Evolutionary conservation across 1,140 invertebrate genomes (phyloP), one percentile per base, ranked within the genome.

Genomic region (Drosophila pseudoananassae): DNA sequence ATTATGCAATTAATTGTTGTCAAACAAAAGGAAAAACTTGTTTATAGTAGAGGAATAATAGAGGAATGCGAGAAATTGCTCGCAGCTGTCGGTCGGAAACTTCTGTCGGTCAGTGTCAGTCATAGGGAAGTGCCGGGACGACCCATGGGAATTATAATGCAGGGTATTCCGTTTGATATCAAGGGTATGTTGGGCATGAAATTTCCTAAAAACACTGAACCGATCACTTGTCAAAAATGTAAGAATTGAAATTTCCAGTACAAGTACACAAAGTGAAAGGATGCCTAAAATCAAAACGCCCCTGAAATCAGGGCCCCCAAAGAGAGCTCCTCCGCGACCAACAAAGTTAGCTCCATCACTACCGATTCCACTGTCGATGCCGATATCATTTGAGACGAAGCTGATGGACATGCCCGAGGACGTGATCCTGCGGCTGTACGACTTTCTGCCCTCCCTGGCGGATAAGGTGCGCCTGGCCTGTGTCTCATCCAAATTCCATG

Each of bases 1-100:
- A 88, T 87, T 87, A 88, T 87, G 83, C 82, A 82, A 71, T 82
- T 78, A 87, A 87, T 88, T 88, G 77, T 54, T 70, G 49, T 59
- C 82, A 81, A 85, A 80, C 76, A 84, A 80, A 85, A 73, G 64
- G 61, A 57, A 81, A 43, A 81, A 60, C 77, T 63, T 70, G 73
- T 66, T 79, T 70, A 45, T 23, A 29, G 25, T 10, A n/a, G 27
- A 10, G 27, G 63, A 64, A 66, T 50, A 58, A 64, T 80, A 36
- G 50, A 58, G 75, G 78, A 87, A 88, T 87, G 70, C 57, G 65
- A 68, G 12, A 87, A 87, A 87, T 78, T 88, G 75, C 60, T 31
- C 45, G 46, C 82, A 87, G 74, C 78, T 87, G 78, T 66, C 60
- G 66, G 25, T 15, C 49, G 55, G 14, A 76, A 40, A 75, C 40